Conservation (phyloP, 2,113 vertebrate genomes). For the Monarcha castaneiventris region DNA sequence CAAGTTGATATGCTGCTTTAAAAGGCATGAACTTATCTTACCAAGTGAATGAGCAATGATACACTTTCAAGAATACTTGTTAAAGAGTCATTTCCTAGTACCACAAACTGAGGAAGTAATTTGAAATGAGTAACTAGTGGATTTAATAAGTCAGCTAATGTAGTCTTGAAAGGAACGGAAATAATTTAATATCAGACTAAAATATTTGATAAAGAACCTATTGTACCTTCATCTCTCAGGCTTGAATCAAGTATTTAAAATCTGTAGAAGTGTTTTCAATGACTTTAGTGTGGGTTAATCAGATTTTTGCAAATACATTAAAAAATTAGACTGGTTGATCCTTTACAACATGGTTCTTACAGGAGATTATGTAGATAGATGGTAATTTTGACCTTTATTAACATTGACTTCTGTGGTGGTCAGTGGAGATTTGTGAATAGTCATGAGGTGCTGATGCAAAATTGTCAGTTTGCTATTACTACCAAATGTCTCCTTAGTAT, state of each 20-base stretch:
- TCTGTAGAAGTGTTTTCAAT: not conserved
- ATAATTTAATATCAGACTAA: conserved; percentile 62
- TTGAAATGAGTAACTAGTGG: conserved; percentile 51
- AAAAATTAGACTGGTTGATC: not conserved
- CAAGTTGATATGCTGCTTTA: not conserved
- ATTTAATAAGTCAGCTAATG: conserved; percentile 66
- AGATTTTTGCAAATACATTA: not conserved
- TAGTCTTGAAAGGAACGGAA: conserved; percentile 47
- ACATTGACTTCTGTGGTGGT: not conserved
- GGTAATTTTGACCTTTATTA: conserved; percentile 36
- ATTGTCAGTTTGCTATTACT: conserved; percentile 10
- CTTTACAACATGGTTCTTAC: not conserved
- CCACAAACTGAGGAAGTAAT: conserved; percentile 34
- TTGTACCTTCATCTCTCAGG: not conserved
- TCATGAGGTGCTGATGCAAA: not conserved
- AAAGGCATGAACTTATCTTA: not conserved
- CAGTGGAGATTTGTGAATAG: not conserved
- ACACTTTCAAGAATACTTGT: conserved; percentile 12
- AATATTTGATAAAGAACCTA: conserved; percentile 38
- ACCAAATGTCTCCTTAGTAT: not conserved
- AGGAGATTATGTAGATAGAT: not conserved
- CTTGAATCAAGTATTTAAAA: not conserved
- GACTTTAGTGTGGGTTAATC: not conserved
- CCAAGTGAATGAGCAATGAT: not conserved
- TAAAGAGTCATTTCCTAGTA: conserved; percentile 51